Base-by-base conservation (phyloP, 2,888 invertebrate genomes). In the Villa cingulata region DNA sequence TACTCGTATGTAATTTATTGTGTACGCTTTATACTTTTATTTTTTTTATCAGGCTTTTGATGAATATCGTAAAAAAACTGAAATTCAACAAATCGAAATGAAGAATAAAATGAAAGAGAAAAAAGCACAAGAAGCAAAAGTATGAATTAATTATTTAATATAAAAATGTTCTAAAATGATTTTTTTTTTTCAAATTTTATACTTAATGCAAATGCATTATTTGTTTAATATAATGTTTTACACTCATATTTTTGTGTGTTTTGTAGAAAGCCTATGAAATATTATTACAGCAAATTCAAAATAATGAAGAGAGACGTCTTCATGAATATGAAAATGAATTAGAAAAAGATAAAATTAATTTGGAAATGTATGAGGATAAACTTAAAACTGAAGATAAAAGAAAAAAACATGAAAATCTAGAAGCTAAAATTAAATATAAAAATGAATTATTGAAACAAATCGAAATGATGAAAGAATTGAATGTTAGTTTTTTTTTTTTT, bases 111-210 rank as follows among this genome's bases (percentile, higher is more conserved):
- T 16, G 3, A 44, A 34, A 38, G 37, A 44, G 15, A 37, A 50
- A 32, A 50, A 50, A 37, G 45, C 45, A 17, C 38, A 41, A 34
- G 39, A 17, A 20, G 50, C 47, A 12, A 50, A 47, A 39, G 50
- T 50, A 29, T 16, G 12, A 32, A 29, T n/a, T n/a, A n/a, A n/a
- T n/a, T n/a, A n/a, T n/a, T n/a, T n/a, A n/a, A n/a, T n/a, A n/a
- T n/a, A n/a, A n/a, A n/a, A n/a, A n/a, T n/a, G n/a, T n/a, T n/a
- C n/a, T n/a, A n/a, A n/a, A n/a, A n/a, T n/a, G n/a, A n/a, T n/a
- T n/a, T n/a, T n/a, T n/a, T n/a, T n/a, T 14, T 2, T 37, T 37
- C n/a, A 20, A 10, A 37, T 20, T 43, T 4, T 20, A 12, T 37
- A 2, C 19, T 14, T 14, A 23, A 23, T 23, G 7, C 7, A 4